These are phyloP conservation scores for Diplodus sargus DNA, from an alignment of 2,797 vertebrate species.

Conservation along the genomic window DNA sequence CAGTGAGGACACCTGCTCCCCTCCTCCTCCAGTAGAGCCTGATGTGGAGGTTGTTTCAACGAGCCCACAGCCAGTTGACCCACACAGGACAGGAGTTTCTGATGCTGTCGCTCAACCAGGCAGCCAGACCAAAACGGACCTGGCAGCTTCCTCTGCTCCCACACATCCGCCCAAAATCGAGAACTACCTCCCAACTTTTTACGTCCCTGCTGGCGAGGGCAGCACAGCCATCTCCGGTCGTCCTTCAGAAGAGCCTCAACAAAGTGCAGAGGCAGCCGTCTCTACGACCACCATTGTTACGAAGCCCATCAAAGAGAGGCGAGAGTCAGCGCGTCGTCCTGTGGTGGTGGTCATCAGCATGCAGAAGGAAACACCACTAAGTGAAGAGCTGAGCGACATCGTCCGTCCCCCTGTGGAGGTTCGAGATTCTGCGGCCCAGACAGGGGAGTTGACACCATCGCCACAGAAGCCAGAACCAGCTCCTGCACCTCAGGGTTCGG, in stretches of 20 bases:
- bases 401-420: constrained; percentile 59
- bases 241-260: constrained; percentile 72
- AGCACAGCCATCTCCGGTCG: constrained; percentile 35
- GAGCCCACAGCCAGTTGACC: constrained; percentile 45
- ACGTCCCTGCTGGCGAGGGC: constrained; percentile 86
- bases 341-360: constrained; percentile 87
- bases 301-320: constrained; percentile 74
- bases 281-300: constrained; percentile 22
- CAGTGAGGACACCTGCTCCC: constrained; percentile 73
- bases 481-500: constrained; percentile 12
- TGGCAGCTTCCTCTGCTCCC: constrained; percentile 16
- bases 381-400: constrained; percentile 45
- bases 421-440: constrained; percentile 64
- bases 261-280: constrained; percentile 39
- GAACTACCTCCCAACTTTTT: constrained; percentile 92
- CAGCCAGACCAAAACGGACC: constrained; percentile 39
- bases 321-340: constrained; percentile 71
- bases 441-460: constrained; percentile 40
- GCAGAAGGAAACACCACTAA: constrained; percentile 80
- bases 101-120: constrained; percentile 26
- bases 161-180: constrained; percentile 75
- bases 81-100: constrained; percentile 23
- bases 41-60: constrained; percentile 32
- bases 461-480: constrained; percentile 35
- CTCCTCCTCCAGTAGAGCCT: constrained; percentile 42